Base-by-base conservation (phyloP, 2,797 vertebrate genomes). In the Cossypha caffra region DNA sequence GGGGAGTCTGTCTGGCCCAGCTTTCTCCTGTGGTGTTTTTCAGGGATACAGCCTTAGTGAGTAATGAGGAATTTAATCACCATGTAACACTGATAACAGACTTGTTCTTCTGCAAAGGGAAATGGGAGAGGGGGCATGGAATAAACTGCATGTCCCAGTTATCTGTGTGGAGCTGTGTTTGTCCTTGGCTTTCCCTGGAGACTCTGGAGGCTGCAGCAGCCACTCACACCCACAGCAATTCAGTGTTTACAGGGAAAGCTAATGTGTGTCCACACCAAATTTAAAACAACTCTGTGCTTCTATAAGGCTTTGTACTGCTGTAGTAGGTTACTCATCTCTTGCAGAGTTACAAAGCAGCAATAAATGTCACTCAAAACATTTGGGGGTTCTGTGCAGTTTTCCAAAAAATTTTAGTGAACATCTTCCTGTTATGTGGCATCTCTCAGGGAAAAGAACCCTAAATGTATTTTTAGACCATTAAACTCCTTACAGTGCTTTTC, bases 141-240 rank as follows among this genome's bases (percentile, higher is more conserved):
- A 63, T 16, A 21, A 52, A 5, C 28, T 10, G 37, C 2, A 0
- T 29, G 82, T 76, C 74, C 62, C 13, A 8, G 43, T 31, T 61
- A 7, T 5, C 74, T 7, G 9, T 25, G 58, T 5, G 16, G 35
- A 42, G 74, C 61, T 42, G 23, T n/a, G 40, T 6, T 28, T 25
- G 50, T n/a, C 76, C 58, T n/a, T 4, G 3, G 23, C 35, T 25
- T 72, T 1, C 26, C 4, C 31, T 21, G 78, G 79, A 43, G 82
- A 2, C 29, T 4, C 29, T 19, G 78, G 79, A 43, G 79, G 26
- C 71, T 66, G 64, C 2, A 2, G 55, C 5, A 43, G 55, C 31
- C 0, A 0, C 1, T 16, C 8, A 7, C 3, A 4, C 57, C 24
- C 52, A 5, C 38, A n/a, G 37, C 5, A 3, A 1, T 26, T 29